A percentile compares a stretch with the other conserved stretches of the same genome.
Evolutionary conservation across 64 coral and sea anemone genomes (phyloP).

Genomic region (Dendrophyllia cribrosa): DNA sequence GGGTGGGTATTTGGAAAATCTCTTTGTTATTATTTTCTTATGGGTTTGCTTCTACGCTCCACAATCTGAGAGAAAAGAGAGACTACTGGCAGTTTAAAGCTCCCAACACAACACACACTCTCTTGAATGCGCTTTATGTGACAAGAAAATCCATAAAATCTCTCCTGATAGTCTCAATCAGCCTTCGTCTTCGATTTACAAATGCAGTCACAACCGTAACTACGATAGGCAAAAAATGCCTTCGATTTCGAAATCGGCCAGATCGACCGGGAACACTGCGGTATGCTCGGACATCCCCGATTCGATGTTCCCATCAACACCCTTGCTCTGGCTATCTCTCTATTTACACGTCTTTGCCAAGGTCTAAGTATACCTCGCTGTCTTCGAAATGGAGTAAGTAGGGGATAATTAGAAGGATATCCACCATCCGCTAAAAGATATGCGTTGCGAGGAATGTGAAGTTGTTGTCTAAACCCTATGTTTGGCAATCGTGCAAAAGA

Average conservation of each 20-base stretch:
- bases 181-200: neutral
- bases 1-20: too few species aligned
- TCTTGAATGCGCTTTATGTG: too few species aligned
- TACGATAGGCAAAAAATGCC: conserved; percentile 35
- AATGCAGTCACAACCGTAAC: neutral
- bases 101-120: too few species aligned
- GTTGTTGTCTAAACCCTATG: neutral
- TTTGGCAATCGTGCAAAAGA: too few species aligned
- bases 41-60: too few species aligned
- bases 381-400: too few species aligned
- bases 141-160: too few species aligned
- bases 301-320: neutral
- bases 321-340: neutral
- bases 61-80: too few species aligned
- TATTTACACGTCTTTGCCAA: too few species aligned
- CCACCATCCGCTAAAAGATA: conserved; percentile 32
- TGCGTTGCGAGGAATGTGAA: conserved; percentile 11
- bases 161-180: neutral
- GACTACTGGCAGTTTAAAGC: too few species aligned
- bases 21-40: too few species aligned
- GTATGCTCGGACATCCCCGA: neutral
- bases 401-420: conserved; percentile 9
- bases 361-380: too few species aligned
- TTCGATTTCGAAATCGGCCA: conserved; percentile 31
- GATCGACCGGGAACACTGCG: conserved; percentile 4